Base-by-base conservation (phyloP, 1,140 invertebrate genomes). In the Tetramorium alpestre region DNA sequence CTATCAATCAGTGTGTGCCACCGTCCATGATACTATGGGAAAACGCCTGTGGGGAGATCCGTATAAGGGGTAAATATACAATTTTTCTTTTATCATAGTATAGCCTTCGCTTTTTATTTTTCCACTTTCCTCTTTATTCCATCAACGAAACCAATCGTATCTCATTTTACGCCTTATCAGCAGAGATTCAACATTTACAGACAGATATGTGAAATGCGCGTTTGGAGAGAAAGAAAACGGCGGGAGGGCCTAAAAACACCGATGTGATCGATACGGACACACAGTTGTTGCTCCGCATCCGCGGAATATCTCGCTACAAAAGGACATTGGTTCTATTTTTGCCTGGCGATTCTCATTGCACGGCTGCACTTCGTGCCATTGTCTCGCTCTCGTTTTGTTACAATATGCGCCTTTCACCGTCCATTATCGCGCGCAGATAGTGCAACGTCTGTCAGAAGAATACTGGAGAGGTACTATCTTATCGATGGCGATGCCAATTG, bases 371-470 rank as follows among this genome's bases (percentile, higher is more conserved):
- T 58, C 54, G 54, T 67, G 69, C 41, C 41, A 75, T 84, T 84
- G 80, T 84, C 69, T 75, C 69, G 33, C 70, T 70, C 47, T 73
- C 41, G 67, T 84, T 84, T 73, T 75, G 54, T 84, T 60, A n/a
- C 80, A 60, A 49, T 73, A 60, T 75, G 28, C 69, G 69, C 28
- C 54, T 82, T 60, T 73, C 51, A 47, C 18, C 56, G 5, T 73
- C 80, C 69, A 62, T 75, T 84, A 84, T 84, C 69, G 80, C 54
- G 51, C 38, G 3, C 51, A 62, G 65, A 58, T 82, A 73, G 51
- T 41, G 51, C 8, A 49, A 41, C 41, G 69, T 75, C 69, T 75
- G 69, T 56, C 72, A 60, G 54, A 75, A 75, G 54, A 84, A 84
- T 60, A 41, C 51, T 4, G n/a, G 62, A 28, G 38, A 64, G 28